phyloP scores from a whole-genome alignment of 2,888 invertebrate genomes.

The Geophilus truncorum region DNA sequence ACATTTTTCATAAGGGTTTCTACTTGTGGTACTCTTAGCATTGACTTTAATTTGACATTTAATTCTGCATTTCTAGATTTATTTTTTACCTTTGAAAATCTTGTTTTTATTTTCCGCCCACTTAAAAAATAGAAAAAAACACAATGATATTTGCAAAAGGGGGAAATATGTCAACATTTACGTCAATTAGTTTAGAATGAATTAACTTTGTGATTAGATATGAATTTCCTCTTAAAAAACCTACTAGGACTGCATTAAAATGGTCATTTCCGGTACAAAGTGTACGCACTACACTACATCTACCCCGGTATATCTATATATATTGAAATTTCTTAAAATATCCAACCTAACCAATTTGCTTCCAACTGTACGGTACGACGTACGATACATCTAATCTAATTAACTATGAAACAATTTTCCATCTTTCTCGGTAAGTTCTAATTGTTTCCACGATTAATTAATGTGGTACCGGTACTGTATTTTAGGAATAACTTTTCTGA shows the following conservation, averaged over 20 bases:
- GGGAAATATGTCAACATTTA: neutral
- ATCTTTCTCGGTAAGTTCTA: neutral
- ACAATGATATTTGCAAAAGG: no score
- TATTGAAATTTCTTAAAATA: no score
- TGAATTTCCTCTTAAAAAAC: neutral
- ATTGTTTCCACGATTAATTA: neutral
- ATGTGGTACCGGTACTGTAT: no score
- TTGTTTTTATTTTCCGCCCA: no score
- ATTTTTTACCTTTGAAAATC: no score
- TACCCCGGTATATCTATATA: no score
- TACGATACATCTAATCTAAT: neutral
- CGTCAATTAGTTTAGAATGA: neutral
- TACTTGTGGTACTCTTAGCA: no score
- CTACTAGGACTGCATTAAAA: neutral
- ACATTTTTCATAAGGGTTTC: no score
- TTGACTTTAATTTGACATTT: no score
- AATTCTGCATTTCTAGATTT: no score
- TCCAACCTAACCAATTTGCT: neutral
- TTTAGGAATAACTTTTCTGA: no score
- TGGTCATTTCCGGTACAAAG: neutral
- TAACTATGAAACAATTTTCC: neutral
- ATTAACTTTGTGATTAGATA: neutral
- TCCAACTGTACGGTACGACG: neutral
- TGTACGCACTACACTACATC: neutral
- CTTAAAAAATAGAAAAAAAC: no score